A percentile compares a stretch with the other conserved stretches of the same genome.
Conservation (phyloP, 2,888 invertebrate genomes). For the Silvanus unidentatus region DNA sequence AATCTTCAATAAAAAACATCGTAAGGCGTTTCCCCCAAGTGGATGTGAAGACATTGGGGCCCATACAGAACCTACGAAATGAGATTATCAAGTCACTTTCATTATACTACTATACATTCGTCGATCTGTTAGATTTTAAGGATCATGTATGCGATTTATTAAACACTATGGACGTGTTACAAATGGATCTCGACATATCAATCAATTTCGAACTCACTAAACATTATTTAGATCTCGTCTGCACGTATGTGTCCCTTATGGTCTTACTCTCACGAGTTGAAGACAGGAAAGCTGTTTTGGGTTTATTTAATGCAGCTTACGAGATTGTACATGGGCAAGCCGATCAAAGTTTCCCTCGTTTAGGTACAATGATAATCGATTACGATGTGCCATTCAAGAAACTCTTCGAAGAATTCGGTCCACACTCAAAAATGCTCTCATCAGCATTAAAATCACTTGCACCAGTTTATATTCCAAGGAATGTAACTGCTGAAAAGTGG, state of each 20-base stretch:
- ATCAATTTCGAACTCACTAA: conserved; percentile 95
- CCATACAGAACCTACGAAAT: conserved; percentile 78
- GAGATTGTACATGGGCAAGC: conserved; percentile 87
- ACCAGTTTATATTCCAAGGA: conserved; percentile 81
- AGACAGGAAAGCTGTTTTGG: conserved; percentile 94
- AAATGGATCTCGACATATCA: conserved; percentile 90
- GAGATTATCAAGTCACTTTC: conserved; percentile 96
- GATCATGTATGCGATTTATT: conserved; percentile 86
- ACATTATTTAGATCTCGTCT: conserved; percentile 90
- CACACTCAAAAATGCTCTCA: conserved; percentile 81
- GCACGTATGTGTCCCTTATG: conserved; percentile 93
- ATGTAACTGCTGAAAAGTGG: conserved; percentile 91
- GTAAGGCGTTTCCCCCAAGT: conserved; percentile 92
- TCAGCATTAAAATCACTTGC: conserved; percentile 84
- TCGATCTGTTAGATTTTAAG: conserved; percentile 95
- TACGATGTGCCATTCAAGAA: conserved; percentile 95
- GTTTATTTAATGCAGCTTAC: conserved; percentile 95
- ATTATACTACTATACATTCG: conserved; percentile 97
- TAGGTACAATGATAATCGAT: conserved; percentile 97
- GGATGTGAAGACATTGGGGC: conserved; percentile 85
- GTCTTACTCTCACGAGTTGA: conserved; percentile 95
- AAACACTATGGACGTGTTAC: conserved; percentile 95
- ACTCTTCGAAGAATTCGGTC: conserved; percentile 92
- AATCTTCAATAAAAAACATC: conserved; percentile 92
- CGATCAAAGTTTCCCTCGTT: conserved; percentile 87